Evolutionary conservation across 2,113 vertebrate species (phyloP).

Genomic region (Phalacrocorax pelagicus): DNA sequence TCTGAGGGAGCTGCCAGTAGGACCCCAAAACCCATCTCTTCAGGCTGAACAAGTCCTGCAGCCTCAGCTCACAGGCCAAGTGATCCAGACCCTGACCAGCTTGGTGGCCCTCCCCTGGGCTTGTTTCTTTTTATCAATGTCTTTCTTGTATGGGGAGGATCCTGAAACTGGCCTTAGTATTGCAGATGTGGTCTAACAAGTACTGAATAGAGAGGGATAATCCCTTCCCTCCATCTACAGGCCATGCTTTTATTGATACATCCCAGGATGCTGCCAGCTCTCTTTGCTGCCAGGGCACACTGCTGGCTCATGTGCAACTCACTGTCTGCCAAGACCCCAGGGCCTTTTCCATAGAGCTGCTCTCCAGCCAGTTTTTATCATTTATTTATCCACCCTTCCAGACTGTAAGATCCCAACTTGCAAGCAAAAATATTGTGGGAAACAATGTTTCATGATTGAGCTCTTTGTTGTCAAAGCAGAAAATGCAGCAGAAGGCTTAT

Average conservation of each 20-base stretch:
- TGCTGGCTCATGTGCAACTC: neutral
- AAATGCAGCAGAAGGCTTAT: neutral
- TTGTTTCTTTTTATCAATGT: neutral
- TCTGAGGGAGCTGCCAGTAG: neutral
- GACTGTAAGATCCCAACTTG: neutral
- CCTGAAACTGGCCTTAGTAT: neutral
- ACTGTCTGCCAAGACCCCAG: neutral
- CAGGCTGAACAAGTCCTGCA: neutral
- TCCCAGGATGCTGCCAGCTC: neutral
- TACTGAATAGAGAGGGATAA: neutral
- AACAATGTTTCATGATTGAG: neutral
- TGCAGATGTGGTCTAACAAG: neutral
- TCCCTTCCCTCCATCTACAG: neutral
- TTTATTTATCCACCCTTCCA: neutral
- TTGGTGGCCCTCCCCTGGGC: neutral
- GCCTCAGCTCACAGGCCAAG: neutral
- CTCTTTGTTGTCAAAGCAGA: neutral
- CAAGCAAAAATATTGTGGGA: neutral
- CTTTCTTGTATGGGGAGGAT: neutral
- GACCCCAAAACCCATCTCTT: neutral
- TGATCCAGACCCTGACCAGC: neutral
- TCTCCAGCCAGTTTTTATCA: neutral
- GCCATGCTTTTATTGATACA: neutral
- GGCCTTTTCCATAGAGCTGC: constrained; percentile 13
- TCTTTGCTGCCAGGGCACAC: neutral